phyloP scores from a whole-genome alignment of 2,113 vertebrate species.

The Hemiscyllium ocellatum region DNA sequence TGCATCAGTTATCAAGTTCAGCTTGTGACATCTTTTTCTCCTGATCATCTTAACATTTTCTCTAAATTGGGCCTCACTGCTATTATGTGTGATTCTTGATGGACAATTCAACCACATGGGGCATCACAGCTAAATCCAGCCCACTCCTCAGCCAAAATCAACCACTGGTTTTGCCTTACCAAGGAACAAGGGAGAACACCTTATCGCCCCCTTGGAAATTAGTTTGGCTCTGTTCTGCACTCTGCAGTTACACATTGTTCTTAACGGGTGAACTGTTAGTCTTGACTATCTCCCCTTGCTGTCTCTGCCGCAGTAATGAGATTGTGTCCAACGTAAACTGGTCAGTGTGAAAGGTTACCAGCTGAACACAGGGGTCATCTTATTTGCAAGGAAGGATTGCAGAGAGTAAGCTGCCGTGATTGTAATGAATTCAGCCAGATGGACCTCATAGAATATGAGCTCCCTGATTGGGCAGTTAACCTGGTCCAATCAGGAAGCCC shows the following conservation, averaged over 20 bases:
- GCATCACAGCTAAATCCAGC: background rate
- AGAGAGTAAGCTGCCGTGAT: too few species aligned
- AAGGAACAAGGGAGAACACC: background rate
- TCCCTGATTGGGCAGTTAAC: too few species aligned
- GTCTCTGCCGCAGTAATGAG: background rate
- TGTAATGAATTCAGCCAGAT: too few species aligned
- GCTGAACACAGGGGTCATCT: background rate
- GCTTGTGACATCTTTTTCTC: background rate
- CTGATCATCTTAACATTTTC: background rate
- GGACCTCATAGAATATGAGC: too few species aligned
- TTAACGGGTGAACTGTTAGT: background rate
- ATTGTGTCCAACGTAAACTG: background rate
- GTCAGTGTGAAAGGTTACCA: background rate
- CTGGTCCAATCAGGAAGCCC: too few species aligned
- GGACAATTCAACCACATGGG: background rate
- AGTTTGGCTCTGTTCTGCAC: background rate
- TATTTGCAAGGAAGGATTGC: background rate
- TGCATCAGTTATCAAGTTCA: background rate
- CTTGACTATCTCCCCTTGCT: background rate
- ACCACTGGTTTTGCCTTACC: background rate
- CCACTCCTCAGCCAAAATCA: background rate
- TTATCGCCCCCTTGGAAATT: background rate
- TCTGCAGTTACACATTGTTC: background rate
- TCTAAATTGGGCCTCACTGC: background rate
- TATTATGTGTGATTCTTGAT: background rate